A percentile compares a stretch with the other conserved stretches of the same genome.
Evolutionary conservation across 64 coral and sea anemone species (phyloP).

Genomic region (Cladopsammia gracilis): DNA sequence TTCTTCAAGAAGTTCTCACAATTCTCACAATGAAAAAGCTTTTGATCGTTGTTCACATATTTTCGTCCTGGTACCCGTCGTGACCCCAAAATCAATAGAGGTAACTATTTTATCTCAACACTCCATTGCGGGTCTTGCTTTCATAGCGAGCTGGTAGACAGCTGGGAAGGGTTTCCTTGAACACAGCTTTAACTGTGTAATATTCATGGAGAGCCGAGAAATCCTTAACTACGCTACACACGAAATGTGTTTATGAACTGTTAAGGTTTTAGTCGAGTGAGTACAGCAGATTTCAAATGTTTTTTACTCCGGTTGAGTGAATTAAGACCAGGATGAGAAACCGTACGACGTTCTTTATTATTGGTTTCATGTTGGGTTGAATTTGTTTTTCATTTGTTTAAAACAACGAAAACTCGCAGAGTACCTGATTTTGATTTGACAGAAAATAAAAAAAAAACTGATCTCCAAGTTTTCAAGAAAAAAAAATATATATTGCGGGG

Average conservation of each 20-base stretch:
- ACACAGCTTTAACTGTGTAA: not conserved
- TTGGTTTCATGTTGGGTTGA: not conserved
- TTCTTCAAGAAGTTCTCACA: not conserved
- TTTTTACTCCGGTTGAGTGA: constrained; percentile 3
- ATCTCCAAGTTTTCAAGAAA: not conserved
- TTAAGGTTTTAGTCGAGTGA: not conserved
- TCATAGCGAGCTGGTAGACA: constrained; percentile 1
- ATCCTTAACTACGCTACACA: not conserved
- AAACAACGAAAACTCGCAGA: not conserved
- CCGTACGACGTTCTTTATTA: not conserved
- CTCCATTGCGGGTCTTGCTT: constrained; percentile 10
- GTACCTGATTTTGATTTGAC: not conserved
- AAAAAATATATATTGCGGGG: not conserved
- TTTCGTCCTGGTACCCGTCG: constrained; percentile 26
- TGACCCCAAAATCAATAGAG: not conserved
- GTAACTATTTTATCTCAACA: constrained; percentile 25
- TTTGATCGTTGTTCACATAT: constrained; percentile 41
- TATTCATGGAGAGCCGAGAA: not conserved
- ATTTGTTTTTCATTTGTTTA: not conserved
- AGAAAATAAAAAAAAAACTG: not conserved
- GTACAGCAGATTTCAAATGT: not conserved
- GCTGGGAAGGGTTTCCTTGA: not conserved
- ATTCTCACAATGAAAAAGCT: constrained; percentile 1
- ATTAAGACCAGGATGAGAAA: not conserved
- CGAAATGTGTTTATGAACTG: not conserved